These are phyloP conservation scores for Tragelaphus strepsiceros DNA, from an alignment of 2,113 vertebrate species.

Conservation along the genomic window DNA sequence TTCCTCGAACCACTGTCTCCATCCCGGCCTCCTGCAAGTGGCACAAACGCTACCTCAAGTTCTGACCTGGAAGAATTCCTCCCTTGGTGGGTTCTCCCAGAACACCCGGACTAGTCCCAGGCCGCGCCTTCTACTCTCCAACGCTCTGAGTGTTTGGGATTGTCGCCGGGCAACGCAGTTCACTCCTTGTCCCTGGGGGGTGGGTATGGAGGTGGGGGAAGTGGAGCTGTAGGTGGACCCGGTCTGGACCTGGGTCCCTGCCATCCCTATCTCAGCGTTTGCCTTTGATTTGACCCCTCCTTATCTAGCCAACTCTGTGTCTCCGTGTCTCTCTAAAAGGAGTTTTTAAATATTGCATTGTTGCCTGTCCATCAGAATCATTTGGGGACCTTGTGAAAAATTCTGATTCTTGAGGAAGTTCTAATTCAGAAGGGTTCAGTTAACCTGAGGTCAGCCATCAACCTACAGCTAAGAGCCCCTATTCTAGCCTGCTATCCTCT, in stretches of 20 bases:
- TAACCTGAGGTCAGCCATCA: not conserved
- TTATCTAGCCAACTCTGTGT: not conserved
- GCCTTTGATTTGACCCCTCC: not conserved
- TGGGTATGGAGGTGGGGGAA: not conserved
- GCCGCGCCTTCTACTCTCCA: rapidly evolving
- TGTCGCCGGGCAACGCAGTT: not conserved
- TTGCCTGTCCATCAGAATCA: not conserved
- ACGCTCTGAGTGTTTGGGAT: not conserved
- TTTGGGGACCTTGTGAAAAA: not conserved
- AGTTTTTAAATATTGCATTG: not conserved
- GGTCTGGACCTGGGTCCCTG: not conserved
- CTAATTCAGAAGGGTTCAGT: not conserved
- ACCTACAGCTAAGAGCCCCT: not conserved
- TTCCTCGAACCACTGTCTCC: slow-evolving; percentile 46
- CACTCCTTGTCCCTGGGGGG: not conserved
- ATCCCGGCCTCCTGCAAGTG: slow-evolving; percentile 60
- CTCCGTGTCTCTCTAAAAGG: not conserved
- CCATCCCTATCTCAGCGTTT: not conserved
- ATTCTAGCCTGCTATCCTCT: not conserved
- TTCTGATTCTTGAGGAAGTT: slow-evolving; percentile 20
- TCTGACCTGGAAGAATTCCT: not conserved
- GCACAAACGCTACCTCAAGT: not conserved
- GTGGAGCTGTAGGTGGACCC: not conserved
- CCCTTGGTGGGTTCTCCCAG: not conserved
- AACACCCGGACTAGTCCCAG: not conserved